A percentile compares a stretch with the other conserved stretches of the same genome.
These are phyloP conservation scores for Bombyx mandarina DNA, from an alignment of 1,140 invertebrate species.

Conservation along the genomic window DNA sequence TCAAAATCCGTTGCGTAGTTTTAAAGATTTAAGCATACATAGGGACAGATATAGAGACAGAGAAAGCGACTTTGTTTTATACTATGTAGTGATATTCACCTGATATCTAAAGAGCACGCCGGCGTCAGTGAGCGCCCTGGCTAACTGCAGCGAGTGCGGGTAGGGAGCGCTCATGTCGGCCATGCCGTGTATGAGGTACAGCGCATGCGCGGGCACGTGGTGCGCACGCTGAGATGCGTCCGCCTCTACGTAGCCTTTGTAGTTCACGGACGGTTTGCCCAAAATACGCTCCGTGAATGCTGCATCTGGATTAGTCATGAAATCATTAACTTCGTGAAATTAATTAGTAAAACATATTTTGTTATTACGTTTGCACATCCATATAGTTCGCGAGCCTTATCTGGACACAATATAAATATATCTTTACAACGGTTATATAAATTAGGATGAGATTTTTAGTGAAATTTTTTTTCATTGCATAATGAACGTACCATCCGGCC, in stretches of 20 bases:
- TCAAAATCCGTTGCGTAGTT: too few relatives aligned
- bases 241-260: slow-evolving; percentile 92
- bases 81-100: too few relatives aligned
- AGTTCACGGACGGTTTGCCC: slow-evolving; percentile 89
- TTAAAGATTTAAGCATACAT: too few relatives aligned
- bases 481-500: too few relatives aligned
- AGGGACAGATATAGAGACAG: too few relatives aligned
- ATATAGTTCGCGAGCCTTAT: too few relatives aligned
- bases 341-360: background rate
- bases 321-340: background rate
- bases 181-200: slow-evolving; percentile 92
- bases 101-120: slow-evolving; percentile 92
- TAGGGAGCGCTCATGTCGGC: slow-evolving; percentile 93
- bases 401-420: too few relatives aligned
- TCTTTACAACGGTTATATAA: too few relatives aligned
- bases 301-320: slow-evolving; percentile 77
- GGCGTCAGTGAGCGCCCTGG: slow-evolving; percentile 87
- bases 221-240: slow-evolving; percentile 89
- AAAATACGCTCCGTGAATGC: slow-evolving; percentile 95
- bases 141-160: slow-evolving; percentile 90
- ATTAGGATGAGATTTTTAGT: too few relatives aligned
- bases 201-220: slow-evolving; percentile 86
- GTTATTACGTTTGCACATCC: too few relatives aligned
- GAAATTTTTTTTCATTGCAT: too few relatives aligned
- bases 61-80: too few relatives aligned